Conservation (phyloP, 2,797 vertebrate genomes). For the Clarias laeviceps region DNA sequence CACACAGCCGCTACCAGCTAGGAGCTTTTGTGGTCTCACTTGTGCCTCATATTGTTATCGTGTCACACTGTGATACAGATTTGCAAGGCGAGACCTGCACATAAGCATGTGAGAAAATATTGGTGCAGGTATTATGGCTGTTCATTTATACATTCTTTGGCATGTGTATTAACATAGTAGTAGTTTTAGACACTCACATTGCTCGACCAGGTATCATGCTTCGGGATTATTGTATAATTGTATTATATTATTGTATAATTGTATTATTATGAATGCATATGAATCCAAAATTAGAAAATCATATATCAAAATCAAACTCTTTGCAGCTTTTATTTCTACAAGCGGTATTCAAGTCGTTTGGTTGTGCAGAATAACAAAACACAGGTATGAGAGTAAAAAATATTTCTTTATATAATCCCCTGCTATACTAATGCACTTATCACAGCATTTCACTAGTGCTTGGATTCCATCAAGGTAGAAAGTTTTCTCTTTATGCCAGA, state of each 20-base stretch:
- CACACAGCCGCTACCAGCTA: constrained; percentile 7
- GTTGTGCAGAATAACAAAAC: too few species aligned
- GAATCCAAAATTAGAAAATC: background rate
- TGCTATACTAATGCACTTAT: too few species aligned
- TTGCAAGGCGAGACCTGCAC: background rate
- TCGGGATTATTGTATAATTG: background rate
- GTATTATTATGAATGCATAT: too few species aligned
- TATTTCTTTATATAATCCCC: too few species aligned
- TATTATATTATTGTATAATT: background rate
- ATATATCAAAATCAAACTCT: background rate
- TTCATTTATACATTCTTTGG: background rate
- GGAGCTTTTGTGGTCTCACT: constrained; percentile 11
- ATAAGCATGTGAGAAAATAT: background rate
- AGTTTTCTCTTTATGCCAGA: too few species aligned
- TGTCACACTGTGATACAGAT: constrained; percentile 5
- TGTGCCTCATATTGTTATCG: background rate
- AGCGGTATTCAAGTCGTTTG: too few species aligned
- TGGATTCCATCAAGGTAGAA: too few species aligned
- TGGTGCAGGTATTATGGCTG: background rate
- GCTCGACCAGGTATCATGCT: background rate
- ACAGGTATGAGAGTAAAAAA: too few species aligned
- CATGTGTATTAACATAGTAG: background rate
- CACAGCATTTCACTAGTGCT: too few species aligned
- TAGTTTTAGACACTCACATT: background rate
- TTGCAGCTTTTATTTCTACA: background rate